A percentile compares a stretch with the other conserved stretches of the same genome.
Conservation (phyloP, 2,888 invertebrate genomes). For the Drosophila koepferae region DNA sequence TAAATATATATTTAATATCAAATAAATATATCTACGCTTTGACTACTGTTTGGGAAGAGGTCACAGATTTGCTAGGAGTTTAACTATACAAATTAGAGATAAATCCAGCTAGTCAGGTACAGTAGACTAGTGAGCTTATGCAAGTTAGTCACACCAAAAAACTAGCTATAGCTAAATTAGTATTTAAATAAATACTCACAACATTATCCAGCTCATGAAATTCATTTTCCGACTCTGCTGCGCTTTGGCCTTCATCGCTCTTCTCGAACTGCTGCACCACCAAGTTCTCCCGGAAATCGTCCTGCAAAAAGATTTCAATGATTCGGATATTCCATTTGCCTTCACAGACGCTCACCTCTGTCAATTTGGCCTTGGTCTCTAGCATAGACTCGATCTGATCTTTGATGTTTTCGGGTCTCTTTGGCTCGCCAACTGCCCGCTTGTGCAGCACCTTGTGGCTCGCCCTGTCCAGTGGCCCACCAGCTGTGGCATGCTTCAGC, state of each 20-base stretch:
- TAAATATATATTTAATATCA: neutral
- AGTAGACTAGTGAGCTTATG: neutral
- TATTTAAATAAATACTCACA: constrained; percentile 54
- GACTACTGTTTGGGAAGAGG: neutral
- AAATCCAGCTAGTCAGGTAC: neutral
- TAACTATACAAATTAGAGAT: neutral
- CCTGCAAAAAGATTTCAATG: constrained; percentile 52
- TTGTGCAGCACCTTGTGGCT: constrained; percentile 54
- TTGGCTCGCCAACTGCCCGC: constrained; percentile 25
- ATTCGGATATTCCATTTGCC: neutral
- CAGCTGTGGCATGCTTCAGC: constrained; percentile 60
- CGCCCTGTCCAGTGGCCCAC: constrained; percentile 73
- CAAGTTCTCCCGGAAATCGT: constrained; percentile 78
- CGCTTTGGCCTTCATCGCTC: constrained; percentile 8
- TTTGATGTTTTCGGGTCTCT: neutral
- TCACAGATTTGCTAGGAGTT: neutral
- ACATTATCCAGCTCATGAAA: constrained; percentile 53
- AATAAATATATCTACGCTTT: no score
- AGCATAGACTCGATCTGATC: constrained; percentile 50
- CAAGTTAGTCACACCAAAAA: constrained; percentile 56
- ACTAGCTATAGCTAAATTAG: neutral
- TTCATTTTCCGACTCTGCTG: constrained; percentile 23
- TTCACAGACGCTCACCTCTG: constrained; percentile 56
- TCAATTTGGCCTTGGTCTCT: constrained; percentile 70
- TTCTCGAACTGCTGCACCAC: constrained; percentile 51